Evolutionary conservation across 2,888 invertebrate genomes (phyloP).

Genomic region (Drosophila neoperkinsi): DNA sequence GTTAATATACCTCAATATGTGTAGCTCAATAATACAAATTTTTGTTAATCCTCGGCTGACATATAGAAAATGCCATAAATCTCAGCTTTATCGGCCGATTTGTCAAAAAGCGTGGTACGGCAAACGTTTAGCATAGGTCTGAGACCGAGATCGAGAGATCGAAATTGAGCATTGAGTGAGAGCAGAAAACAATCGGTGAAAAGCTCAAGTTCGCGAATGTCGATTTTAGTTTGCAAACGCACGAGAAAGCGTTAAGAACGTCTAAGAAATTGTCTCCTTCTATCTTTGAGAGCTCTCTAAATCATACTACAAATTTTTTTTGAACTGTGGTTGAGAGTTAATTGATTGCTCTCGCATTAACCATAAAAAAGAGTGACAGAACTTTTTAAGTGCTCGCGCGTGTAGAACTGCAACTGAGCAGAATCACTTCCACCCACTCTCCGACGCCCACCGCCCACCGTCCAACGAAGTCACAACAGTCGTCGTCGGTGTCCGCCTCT

Average conservation of each 20-base stretch:
- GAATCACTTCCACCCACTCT: conserved; percentile 33
- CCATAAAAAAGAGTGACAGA: conserved; percentile 32
- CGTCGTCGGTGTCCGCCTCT: conserved; percentile 35
- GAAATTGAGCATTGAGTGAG: conserved; percentile 24
- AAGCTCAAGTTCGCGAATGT: conserved; percentile 16
- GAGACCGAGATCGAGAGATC: conserved; percentile 28
- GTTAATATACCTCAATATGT: conserved; percentile 17
- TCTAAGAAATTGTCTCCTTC: not conserved
- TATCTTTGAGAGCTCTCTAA: conserved; percentile 2
- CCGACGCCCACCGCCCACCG: conserved; percentile 28
- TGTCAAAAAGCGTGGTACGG: conserved; percentile 75
- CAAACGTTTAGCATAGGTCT: conserved; percentile 36
- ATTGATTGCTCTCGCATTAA: conserved; percentile 29
- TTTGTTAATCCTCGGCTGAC: conserved; percentile 31
- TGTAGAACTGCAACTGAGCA: conserved; percentile 37
- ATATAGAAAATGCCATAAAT: conserved; percentile 60
- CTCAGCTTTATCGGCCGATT: conserved; percentile 75
- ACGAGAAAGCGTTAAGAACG: conserved; percentile 47
- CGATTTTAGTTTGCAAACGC: conserved; percentile 54
- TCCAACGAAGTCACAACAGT: conserved; percentile 52
- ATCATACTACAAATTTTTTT: conserved; percentile 6
- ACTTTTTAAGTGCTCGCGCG: conserved; percentile 46
- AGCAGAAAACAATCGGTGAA: conserved; percentile 16
- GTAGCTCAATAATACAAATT: conserved; percentile 7
- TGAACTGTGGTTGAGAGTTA: conserved; percentile 9